phyloP scores from a whole-genome alignment of 2,797 vertebrate genomes.

The Spea hammondii region DNA sequence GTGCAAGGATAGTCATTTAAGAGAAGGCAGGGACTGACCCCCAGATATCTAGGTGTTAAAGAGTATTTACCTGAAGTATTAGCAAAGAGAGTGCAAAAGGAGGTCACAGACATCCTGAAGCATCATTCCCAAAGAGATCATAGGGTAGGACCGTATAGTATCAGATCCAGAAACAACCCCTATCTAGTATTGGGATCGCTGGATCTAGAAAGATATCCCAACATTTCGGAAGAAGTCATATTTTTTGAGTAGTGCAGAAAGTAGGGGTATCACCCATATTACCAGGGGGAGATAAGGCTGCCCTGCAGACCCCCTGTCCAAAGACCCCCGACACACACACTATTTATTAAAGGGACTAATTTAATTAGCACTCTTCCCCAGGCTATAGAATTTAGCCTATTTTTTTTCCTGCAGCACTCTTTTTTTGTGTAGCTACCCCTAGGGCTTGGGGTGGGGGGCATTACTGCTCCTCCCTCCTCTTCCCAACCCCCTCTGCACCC shows the following conservation, averaged over 20 bases:
- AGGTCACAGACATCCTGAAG: neutral
- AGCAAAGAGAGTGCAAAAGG: neutral
- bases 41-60: neutral
- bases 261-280: neutral
- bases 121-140: neutral
- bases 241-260: neutral
- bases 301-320: neutral
- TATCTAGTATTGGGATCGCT: neutral
- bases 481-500: constrained; percentile 41
- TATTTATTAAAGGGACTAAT: constrained; percentile 19
- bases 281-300: neutral
- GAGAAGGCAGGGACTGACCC: neutral
- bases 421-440: constrained; percentile 35
- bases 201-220: neutral
- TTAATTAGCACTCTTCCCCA: constrained; percentile 24
- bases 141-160: neutral
- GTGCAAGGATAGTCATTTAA: neutral
- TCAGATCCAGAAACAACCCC: neutral
- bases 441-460: constrained; percentile 45
- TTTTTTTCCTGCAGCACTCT: constrained; percentile 20
- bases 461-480: constrained; percentile 30
- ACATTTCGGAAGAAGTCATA: neutral
- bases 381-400: constrained; percentile 19
- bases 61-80: constrained; percentile 6
- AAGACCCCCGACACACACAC: neutral